These are phyloP conservation scores for Aleiodes testaceus DNA, from an alignment of 2,888 invertebrate species.

Conservation along the genomic window DNA sequence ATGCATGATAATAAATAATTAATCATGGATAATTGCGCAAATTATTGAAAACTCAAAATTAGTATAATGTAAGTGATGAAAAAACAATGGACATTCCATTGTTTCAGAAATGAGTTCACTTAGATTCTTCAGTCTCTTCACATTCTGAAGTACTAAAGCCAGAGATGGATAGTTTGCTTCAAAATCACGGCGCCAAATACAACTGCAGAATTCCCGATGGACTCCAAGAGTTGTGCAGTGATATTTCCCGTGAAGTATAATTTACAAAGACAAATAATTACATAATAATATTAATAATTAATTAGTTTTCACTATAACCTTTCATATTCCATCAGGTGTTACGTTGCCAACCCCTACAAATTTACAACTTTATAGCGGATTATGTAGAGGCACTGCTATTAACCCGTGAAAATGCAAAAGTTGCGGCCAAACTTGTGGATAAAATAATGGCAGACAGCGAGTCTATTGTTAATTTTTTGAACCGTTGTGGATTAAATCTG, in stretches of 20 bases:
- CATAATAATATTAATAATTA: not conserved
- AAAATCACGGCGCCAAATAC: slow-evolving; percentile 72
- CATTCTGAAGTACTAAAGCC: no score
- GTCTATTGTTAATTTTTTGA: slow-evolving; percentile 61
- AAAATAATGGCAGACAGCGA: slow-evolving; percentile 63
- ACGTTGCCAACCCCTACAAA: slow-evolving; percentile 78
- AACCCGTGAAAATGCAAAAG: slow-evolving; percentile 77
- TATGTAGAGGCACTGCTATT: slow-evolving; percentile 80
- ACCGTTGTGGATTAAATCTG: slow-evolving; percentile 59
- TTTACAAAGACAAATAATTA: slow-evolving; percentile 10
- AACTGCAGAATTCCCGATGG: slow-evolving; percentile 79
- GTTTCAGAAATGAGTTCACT: no score
- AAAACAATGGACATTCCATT: no score
- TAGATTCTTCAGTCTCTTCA: no score
- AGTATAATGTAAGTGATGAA: no score
- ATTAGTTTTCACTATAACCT: not conserved
- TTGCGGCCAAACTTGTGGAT: slow-evolving; percentile 64
- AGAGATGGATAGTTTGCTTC: slow-evolving; percentile 57
- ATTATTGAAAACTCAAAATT: no score
- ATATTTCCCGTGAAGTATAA: slow-evolving; percentile 81
- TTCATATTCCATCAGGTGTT: slow-evolving; percentile 75
- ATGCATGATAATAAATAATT: no score
- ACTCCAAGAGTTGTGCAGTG: slow-evolving; percentile 80
- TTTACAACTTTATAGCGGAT: slow-evolving; percentile 80
- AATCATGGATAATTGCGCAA: no score